Base-by-base conservation (phyloP, 2,113 vertebrate species). In the Holacanthus passer region DNA sequence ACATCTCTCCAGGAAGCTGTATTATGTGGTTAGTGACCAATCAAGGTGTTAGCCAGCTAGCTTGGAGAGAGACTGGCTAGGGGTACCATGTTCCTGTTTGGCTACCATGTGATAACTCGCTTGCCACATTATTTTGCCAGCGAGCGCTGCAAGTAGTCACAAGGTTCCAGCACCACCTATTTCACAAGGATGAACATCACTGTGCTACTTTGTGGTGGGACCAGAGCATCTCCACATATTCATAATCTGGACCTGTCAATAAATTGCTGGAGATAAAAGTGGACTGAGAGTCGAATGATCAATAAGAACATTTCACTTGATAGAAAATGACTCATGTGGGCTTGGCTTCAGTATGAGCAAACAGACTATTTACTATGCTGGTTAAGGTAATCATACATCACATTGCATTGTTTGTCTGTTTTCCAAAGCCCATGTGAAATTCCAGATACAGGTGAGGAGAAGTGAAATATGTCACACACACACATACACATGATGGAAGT, bases 401-500 rank as follows among this genome's bases (percentile, higher is more conserved):
- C n/a, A n/a, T n/a, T n/a, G 7, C 7, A 11, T 45, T 56, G 9
- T 56, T 29, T 20, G 35, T 24, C 45, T 50, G 59, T 50, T 73
- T 31, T 48, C 29, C 13, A 19, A 45, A 63, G 35, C 37, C 31
- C 24, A 9, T 5, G 29, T 56, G 10, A 73, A 37, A 41, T 29
- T 60, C 11, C 24, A 41, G n/a, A 29, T 59, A 41, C 22, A 29
- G n/a, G 59, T 20, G 22, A 37, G 60, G 22, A 60, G 58, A 69
- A 47, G 14, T 12, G 14, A 73, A 67, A 32, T 43, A 53, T 50
- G 43, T 72, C 58, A 58, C 22, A 59, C 45, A 56, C 52, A 43
- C 74, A 52, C 67, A 45, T 19, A 73, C 66, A 50, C 68, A 43
- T 7, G 60, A 72, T 13, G 66, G 73, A 62, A 69, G 71, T 69